Evolutionary conservation across 2,113 vertebrate species (phyloP).

Genomic region (Phoxinus phoxinus): DNA sequence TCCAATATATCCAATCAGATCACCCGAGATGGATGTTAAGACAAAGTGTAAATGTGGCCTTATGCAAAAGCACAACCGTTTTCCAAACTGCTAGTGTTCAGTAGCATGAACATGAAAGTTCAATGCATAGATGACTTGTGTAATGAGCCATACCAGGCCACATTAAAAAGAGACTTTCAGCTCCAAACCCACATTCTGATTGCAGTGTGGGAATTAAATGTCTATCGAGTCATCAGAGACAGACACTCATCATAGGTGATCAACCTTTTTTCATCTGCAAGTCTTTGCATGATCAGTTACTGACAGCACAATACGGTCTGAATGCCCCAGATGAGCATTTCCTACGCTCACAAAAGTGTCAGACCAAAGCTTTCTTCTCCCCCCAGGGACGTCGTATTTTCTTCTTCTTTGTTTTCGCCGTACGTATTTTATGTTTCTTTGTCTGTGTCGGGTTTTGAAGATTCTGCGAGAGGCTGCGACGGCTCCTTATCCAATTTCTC

Average conservation of each 20-base stretch:
- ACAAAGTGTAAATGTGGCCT: not conserved
- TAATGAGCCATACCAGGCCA: not conserved
- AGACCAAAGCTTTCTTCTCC: conserved; percentile 25
- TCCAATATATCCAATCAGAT: conserved; percentile 22
- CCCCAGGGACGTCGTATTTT: not conserved
- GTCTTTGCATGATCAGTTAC: conserved; percentile 15
- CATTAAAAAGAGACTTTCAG: not conserved
- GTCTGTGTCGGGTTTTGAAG: conserved; percentile 11
- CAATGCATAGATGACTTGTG: not conserved
- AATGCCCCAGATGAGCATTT: conserved; percentile 2
- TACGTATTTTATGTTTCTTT: conserved; percentile 14
- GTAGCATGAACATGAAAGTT: not conserved
- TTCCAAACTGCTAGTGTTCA: not conserved
- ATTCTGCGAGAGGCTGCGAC: conserved; percentile 29
- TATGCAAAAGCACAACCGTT: not conserved
- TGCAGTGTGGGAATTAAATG: conserved; percentile 23
- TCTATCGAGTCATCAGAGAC: not conserved
- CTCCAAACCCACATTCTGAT: conserved; percentile 4
- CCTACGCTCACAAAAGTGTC: not conserved
- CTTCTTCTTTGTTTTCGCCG: conserved; percentile 11
- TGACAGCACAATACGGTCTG: conserved; percentile 20
- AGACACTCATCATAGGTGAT: conserved; percentile 5
- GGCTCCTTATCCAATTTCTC: conserved; percentile 55
- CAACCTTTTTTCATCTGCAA: conserved; percentile 17
- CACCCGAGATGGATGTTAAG: not conserved